Conservation (phyloP, 2,888 invertebrate genomes). For the Cryptocheilus praepositus region DNA sequence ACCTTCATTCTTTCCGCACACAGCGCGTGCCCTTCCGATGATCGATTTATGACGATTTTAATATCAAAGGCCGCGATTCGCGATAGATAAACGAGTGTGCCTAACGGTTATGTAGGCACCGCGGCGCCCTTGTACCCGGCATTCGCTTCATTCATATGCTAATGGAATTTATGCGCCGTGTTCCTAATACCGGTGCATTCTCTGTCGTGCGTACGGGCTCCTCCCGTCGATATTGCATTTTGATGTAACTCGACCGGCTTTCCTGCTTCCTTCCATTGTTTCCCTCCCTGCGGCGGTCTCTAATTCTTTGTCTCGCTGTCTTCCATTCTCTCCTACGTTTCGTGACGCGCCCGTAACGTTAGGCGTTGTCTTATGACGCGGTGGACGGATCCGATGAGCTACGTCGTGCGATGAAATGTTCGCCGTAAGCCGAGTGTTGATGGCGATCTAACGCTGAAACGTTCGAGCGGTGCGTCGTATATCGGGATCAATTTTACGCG, state of each 20-base stretch:
- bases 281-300: neutral
- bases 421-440: too few relatives aligned
- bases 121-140: neutral
- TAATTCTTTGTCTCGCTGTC: too few relatives aligned
- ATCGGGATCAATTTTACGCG: too few relatives aligned
- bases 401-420: too few relatives aligned
- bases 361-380: too few relatives aligned
- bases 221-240: conserved; percentile 22
- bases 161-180: conserved; percentile 42
- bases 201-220: neutral
- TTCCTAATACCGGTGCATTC: conserved; percentile 25
- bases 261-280: neutral
- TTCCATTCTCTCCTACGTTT: too few relatives aligned
- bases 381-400: too few relatives aligned
- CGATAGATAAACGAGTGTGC: conserved; percentile 29
- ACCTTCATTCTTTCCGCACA: neutral
- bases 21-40: conserved; percentile 16
- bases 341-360: too few relatives aligned
- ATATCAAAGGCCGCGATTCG: conserved; percentile 31
- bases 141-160: conserved; percentile 42
- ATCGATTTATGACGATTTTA: conserved; percentile 35
- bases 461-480: too few relatives aligned
- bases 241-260: conserved; percentile 16
- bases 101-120: neutral
- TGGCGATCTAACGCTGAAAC: too few relatives aligned